phyloP scores from a whole-genome alignment of 2,888 invertebrate genomes.

The Caenorhabditis sinica region DNA sequence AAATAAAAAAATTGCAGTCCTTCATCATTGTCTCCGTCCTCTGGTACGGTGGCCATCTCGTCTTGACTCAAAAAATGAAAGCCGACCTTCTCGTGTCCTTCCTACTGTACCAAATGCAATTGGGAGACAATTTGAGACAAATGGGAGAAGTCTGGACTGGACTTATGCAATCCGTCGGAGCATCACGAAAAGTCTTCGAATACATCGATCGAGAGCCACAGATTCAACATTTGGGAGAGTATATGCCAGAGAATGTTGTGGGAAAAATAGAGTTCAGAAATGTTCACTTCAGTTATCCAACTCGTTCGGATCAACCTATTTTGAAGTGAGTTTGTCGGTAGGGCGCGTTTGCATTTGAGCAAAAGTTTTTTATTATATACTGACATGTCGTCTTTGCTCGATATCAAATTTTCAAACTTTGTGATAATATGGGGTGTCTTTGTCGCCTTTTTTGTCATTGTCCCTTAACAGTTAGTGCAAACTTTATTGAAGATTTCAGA shows the following conservation, averaged over 20 bases:
- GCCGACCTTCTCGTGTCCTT: slow-evolving; percentile 85
- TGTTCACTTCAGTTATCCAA: slow-evolving; percentile 92
- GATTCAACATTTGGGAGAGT: slow-evolving; percentile 74
- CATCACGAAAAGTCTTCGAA: slow-evolving; percentile 84
- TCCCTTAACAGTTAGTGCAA: too few relatives aligned
- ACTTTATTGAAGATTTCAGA: too few relatives aligned
- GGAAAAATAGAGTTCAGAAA: slow-evolving; percentile 89
- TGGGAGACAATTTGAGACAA: slow-evolving; percentile 83
- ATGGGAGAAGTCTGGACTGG: slow-evolving; percentile 85
- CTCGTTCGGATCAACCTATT: slow-evolving; percentile 89
- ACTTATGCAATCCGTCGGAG: slow-evolving; percentile 85
- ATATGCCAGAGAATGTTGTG: slow-evolving; percentile 68
- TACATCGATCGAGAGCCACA: slow-evolving; percentile 84
- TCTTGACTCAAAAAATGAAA: slow-evolving; percentile 81
- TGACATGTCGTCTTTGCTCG: too few relatives aligned
- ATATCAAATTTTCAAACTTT: neutral
- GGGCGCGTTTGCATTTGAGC: slow-evolving; percentile 86
- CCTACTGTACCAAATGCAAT: slow-evolving; percentile 85
- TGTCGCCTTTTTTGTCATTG: too few relatives aligned
- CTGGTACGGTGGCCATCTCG: slow-evolving; percentile 85
- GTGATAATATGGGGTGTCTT: too few relatives aligned
- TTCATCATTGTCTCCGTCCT: slow-evolving; percentile 83
- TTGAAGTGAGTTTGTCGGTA: slow-evolving; percentile 84
- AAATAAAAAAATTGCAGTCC: slow-evolving; percentile 61
- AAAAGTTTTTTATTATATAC: too few relatives aligned